These are phyloP conservation scores for Rachycentron canadum DNA, from an alignment of 2,797 vertebrate genomes.

Conservation along the genomic window DNA sequence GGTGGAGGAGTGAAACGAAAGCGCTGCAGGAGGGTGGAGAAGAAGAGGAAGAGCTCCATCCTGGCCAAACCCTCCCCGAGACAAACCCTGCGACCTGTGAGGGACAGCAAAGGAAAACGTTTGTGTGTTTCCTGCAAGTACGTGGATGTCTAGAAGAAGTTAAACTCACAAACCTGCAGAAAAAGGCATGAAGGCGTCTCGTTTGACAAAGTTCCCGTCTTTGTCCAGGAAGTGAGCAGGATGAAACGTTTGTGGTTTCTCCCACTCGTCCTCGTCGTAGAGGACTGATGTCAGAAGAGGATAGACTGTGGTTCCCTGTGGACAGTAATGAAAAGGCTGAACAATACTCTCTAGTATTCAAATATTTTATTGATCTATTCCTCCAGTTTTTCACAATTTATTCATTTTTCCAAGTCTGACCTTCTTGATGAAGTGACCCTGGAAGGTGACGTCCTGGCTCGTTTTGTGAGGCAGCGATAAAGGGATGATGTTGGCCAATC, in stretches of 20 bases:
- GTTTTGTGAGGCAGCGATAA: constrained; percentile 44
- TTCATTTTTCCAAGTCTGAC: constrained; percentile 28
- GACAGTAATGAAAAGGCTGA: not conserved
- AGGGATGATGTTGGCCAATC: constrained; percentile 51
- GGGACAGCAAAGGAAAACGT: not conserved
- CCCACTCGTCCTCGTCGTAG: constrained; percentile 75
- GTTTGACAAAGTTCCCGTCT: constrained; percentile 73
- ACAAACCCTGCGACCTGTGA: constrained; percentile 31
- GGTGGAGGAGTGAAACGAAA: constrained; percentile 24
- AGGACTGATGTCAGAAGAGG: constrained; percentile 75
- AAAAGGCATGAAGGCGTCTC: constrained; percentile 80
- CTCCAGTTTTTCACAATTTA: too few species aligned
- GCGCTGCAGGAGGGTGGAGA: constrained; percentile 26
- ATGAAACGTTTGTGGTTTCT: constrained; percentile 70
- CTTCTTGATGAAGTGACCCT: constrained; percentile 77
- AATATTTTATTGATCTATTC: too few species aligned
- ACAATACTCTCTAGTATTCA: too few species aligned
- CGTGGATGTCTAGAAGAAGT: not conserved
- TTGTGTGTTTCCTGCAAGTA: not conserved
- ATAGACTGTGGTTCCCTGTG: constrained; percentile 73
- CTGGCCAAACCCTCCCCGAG: constrained; percentile 24
- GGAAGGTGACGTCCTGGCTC: constrained; percentile 63
- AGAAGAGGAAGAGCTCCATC: constrained; percentile 48
- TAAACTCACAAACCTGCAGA: constrained; percentile 75
- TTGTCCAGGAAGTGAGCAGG: constrained; percentile 80